Conservation (phyloP, 2,797 vertebrate genomes). For the Eupleurogrammus muticus region DNA sequence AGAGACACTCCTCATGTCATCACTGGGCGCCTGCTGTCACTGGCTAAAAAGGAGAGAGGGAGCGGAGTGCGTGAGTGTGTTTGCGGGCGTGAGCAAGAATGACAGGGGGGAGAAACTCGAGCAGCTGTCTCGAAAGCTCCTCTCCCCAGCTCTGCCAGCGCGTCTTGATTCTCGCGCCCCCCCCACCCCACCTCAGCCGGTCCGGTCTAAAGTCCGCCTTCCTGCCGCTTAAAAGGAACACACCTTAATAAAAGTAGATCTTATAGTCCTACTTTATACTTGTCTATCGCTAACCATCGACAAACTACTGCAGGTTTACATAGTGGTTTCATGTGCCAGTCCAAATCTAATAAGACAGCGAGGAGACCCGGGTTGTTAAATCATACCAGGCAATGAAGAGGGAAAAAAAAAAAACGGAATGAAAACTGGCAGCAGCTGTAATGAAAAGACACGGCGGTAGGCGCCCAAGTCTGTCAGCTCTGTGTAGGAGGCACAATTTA, state of each 20-base stretch:
- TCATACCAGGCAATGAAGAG: constrained; percentile 9
- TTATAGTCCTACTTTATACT: background rate
- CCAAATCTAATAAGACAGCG: background rate
- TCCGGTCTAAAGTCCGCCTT: constrained; percentile 44
- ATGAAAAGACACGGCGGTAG: constrained; percentile 37
- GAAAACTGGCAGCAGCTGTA: constrained; percentile 42
- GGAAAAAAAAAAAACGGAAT: constrained; percentile 15
- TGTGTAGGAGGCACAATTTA: constrained; percentile 68
- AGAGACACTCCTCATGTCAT: constrained; percentile 86
- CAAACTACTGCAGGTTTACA: background rate
- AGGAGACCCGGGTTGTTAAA: constrained; percentile 9
- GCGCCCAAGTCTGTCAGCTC: constrained; percentile 47
- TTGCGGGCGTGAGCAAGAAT: constrained; percentile 56
- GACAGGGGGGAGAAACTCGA: constrained; percentile 72
- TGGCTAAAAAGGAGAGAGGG: constrained; percentile 84
- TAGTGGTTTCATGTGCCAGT: background rate
- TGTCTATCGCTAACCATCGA: background rate
- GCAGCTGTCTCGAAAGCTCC: constrained; percentile 80
- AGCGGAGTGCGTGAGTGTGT: constrained; percentile 42
- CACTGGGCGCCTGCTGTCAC: constrained; percentile 82
- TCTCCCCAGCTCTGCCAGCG: constrained; percentile 72
- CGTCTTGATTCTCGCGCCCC: constrained; percentile 64
- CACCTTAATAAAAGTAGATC: constrained; percentile 1
- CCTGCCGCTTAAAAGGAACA: constrained; percentile 24
- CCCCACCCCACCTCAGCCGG: constrained; percentile 45